Conservation (phyloP, 1,140 invertebrate species). For the Asobara japonica region DNA sequence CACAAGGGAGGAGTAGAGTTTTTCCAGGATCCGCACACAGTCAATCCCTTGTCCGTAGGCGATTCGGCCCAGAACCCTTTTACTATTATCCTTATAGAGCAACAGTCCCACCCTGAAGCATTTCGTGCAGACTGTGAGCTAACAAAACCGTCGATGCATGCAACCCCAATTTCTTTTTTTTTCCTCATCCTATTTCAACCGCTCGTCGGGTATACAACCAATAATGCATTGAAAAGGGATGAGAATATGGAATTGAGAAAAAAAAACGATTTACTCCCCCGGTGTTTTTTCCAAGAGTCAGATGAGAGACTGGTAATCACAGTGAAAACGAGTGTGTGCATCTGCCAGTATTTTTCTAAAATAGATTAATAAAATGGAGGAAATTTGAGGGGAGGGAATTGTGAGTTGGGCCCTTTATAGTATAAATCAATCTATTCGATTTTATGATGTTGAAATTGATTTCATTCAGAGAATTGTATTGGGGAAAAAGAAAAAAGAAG, state of each 20-base stretch:
- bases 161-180: conserved; percentile 38
- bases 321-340: conserved; percentile 7
- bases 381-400: neutral
- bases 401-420: neutral
- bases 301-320: conserved; percentile 20
- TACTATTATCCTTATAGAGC: conserved; percentile 39
- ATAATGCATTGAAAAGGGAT: conserved; percentile 27
- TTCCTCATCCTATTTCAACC: conserved; percentile 18
- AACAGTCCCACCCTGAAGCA: conserved; percentile 33
- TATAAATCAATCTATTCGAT: neutral
- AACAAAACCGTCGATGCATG: conserved; percentile 41
- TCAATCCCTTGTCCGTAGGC: conserved; percentile 8
- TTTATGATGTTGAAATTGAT: neutral
- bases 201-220: conserved; percentile 23
- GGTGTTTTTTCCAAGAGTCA: conserved; percentile 1
- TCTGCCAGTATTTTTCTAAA: conserved; percentile 6
- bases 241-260: neutral
- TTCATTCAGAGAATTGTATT: no score
- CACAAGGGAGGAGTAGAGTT: neutral
- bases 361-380: neutral
- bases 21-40: conserved; percentile 7
- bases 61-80: conserved; percentile 42
- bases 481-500: no score
- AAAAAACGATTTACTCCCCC: conserved; percentile 20
- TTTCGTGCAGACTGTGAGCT: conserved; percentile 28